Conservation (phyloP, 2,797 vertebrate genomes). For the Phataginus tetradactyla region DNA sequence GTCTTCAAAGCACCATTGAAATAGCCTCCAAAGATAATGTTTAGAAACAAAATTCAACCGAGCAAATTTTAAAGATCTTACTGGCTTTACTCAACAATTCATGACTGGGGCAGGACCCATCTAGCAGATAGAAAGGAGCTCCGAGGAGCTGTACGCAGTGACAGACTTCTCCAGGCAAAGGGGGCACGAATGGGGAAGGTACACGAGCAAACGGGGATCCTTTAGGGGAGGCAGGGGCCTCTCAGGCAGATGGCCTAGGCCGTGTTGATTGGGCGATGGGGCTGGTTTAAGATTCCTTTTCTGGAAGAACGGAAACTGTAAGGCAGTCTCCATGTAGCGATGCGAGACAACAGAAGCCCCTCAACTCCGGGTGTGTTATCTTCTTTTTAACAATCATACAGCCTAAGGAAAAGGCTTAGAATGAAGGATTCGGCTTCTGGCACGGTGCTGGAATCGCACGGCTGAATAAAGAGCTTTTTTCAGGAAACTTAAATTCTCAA, state of each 20-base stretch:
- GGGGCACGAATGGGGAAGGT: background rate
- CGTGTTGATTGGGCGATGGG: background rate
- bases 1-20: background rate
- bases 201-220: background rate
- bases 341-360: background rate
- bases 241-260: too few relatives aligned
- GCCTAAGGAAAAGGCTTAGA: background rate
- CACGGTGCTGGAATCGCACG: fast-evolving
- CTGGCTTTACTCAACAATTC: background rate
- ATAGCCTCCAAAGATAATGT: background rate
- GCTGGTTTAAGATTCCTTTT: background rate
- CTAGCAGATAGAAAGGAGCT: background rate
- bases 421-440: background rate
- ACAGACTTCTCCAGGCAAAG: background rate
- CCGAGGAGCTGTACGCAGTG: background rate
- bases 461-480: background rate
- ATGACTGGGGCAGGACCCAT: background rate
- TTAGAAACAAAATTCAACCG: background rate
- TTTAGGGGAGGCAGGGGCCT: background rate
- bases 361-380: background rate
- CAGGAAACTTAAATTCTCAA: background rate
- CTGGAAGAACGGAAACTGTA: background rate
- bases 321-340: background rate
- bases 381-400: background rate
- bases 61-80: background rate